phyloP scores from a whole-genome alignment of 2,888 invertebrate species.

The Ommatoiulus sabulosus region DNA sequence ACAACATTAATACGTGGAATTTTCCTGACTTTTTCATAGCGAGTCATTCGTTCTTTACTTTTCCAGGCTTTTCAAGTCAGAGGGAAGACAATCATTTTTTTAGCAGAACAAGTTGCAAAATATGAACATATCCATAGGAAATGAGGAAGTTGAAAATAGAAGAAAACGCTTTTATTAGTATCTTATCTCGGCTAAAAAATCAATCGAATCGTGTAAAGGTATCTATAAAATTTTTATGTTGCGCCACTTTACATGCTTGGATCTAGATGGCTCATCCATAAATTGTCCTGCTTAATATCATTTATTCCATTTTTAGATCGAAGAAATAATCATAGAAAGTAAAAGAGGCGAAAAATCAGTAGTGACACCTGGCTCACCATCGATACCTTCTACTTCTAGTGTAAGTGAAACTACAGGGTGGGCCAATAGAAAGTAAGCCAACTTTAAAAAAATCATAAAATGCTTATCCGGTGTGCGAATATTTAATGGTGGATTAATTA shows the following conservation, averaged over 20 bases:
- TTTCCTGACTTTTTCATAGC: too few relatives aligned
- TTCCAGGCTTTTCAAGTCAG: too few relatives aligned
- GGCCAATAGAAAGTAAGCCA: too few relatives aligned
- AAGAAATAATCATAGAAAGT: background rate
- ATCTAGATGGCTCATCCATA: background rate
- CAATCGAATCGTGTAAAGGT: constrained; percentile 52
- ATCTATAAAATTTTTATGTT: background rate
- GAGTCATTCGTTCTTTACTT: too few relatives aligned
- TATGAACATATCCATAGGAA: background rate
- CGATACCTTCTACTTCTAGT: constrained; percentile 2
- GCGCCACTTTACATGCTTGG: background rate
- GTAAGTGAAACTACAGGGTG: background rate
- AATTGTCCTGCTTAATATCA: background rate
- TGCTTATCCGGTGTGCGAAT: too few relatives aligned
- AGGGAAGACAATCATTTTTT: too few relatives aligned
- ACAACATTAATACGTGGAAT: too few relatives aligned
- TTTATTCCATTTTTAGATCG: background rate
- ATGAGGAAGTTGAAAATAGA: constrained; percentile 50
- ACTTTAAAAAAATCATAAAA: too few relatives aligned
- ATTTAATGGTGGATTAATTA: too few relatives aligned
- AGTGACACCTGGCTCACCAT: background rate
- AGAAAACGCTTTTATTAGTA: background rate
- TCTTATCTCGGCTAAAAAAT: constrained; percentile 26
- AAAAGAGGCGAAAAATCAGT: background rate
- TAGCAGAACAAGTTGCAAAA: too few relatives aligned